Percentiles rank a stretch among this genome's conserved stretches.
These are phyloP conservation scores for Coptotermes formosanus DNA, from an alignment of 1,140 invertebrate species.

Conservation along the genomic window DNA sequence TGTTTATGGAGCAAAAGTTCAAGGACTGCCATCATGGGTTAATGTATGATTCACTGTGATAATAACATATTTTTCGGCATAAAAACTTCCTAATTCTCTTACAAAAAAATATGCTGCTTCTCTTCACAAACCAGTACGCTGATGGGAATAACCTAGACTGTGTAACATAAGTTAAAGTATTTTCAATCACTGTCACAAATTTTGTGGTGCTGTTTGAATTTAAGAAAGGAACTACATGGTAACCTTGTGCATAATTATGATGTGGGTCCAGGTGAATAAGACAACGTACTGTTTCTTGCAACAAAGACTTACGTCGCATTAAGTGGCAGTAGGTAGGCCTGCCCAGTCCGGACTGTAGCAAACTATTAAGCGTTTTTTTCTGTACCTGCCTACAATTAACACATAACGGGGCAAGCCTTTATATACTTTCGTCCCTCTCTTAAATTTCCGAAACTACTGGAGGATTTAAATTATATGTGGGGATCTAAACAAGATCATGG, in stretches of 20 bases:
- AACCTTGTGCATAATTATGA: conserved; percentile 8
- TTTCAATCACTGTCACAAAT: neutral
- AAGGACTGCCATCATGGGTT: neutral
- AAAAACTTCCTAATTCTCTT: neutral
- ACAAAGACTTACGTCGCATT: neutral
- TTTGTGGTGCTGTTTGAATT: neutral
- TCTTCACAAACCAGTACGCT: neutral
- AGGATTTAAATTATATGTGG: too few species aligned
- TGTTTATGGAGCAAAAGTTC: neutral
- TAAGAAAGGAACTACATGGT: neutral
- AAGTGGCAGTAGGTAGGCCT: too few species aligned
- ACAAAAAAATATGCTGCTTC: neutral
- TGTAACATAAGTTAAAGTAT: neutral
- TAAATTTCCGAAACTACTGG: too few species aligned
- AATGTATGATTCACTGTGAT: neutral
- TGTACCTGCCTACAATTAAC: too few species aligned
- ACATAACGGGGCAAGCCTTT: too few species aligned
- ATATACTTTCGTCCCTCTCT: too few species aligned
- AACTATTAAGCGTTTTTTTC: too few species aligned
- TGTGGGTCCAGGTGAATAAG: neutral
- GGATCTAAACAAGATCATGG: too few species aligned
- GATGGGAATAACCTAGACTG: neutral
- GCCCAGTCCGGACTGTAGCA: too few species aligned
- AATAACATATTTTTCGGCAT: too few species aligned
- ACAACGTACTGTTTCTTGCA: neutral